A percentile compares a stretch with the other conserved stretches of the same genome.
Conservation (phyloP, 2,113 vertebrate genomes). For the Actenoides lindsayi region DNA sequence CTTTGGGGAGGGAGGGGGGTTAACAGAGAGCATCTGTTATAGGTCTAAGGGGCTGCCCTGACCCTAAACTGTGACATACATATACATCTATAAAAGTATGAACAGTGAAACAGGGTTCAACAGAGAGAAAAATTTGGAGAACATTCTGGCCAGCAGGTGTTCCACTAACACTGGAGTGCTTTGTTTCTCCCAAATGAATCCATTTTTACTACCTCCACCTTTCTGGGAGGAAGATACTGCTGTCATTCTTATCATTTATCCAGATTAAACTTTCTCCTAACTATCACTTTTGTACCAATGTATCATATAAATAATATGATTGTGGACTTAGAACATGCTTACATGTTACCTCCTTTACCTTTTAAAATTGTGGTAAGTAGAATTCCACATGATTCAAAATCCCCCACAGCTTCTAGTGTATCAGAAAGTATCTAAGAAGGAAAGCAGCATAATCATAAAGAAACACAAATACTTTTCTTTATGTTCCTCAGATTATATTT, state of each 20-base stretch:
- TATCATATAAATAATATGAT: neutral
- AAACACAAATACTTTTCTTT: neutral
- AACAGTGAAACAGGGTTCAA: neutral
- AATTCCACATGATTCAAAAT: neutral
- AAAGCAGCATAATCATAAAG: neutral
- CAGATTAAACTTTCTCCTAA: neutral
- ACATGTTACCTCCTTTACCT: neutral
- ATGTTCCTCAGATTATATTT: neutral
- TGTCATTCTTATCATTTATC: neutral
- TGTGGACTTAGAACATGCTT: neutral
- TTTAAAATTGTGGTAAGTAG: neutral
- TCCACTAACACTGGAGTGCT: neutral
- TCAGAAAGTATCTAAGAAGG: neutral
- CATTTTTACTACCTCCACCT: neutral
- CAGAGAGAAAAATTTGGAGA: neutral
- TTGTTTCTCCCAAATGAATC: neutral
- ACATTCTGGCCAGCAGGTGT: neutral
- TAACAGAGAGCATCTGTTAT: no score
- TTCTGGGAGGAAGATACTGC: neutral
- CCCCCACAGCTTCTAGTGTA: neutral
- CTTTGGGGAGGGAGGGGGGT: no score
- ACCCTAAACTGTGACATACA: neutral
- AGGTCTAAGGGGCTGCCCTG: no score
- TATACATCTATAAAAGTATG: neutral
- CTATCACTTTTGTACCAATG: neutral